Evolutionary conservation across 1,140 invertebrate genomes (phyloP).

Genomic region (Brachionus manjavacas): DNA sequence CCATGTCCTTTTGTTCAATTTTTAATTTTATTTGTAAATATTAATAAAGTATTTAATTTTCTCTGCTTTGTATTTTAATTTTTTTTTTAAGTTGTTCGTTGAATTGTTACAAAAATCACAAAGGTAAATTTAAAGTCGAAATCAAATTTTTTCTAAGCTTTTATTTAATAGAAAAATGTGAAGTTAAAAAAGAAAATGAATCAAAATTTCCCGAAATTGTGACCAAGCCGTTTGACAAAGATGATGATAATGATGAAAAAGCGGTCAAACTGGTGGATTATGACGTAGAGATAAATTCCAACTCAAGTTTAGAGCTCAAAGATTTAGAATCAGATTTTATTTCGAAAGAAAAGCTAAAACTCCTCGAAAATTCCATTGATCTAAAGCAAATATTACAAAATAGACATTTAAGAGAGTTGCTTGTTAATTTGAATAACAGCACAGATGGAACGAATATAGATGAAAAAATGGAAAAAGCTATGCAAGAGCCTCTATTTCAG

Average conservation of each 20-base stretch:
- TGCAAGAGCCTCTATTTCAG: constrained; percentile 43
- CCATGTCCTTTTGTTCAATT: background rate
- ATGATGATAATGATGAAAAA: background rate
- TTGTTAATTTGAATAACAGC: constrained; percentile 22
- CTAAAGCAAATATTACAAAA: constrained; percentile 17
- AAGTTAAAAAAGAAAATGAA: background rate
- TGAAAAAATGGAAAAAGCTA: constrained; percentile 39
- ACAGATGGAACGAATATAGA: background rate
- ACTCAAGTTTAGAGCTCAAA: background rate
- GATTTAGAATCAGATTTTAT: constrained; percentile 32
- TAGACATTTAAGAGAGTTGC: constrained; percentile 19
- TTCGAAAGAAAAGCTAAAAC: background rate
- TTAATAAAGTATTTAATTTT: no score
- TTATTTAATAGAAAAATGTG: background rate
- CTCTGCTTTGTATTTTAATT: background rate
- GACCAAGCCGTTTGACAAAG: background rate
- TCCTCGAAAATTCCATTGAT: constrained; percentile 2
- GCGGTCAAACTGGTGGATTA: background rate
- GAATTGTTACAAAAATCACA: constrained; percentile 29
- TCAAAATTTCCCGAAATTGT: background rate
- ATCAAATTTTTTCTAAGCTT: background rate
- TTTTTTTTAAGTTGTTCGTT: constrained; percentile 22
- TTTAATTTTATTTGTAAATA: no score
- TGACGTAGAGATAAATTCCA: constrained; percentile 8
- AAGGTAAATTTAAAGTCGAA: background rate